phyloP scores from a whole-genome alignment of 30 jellyfish, hydroid and myxozoan species.

The Catostylus mosaicus region DNA sequence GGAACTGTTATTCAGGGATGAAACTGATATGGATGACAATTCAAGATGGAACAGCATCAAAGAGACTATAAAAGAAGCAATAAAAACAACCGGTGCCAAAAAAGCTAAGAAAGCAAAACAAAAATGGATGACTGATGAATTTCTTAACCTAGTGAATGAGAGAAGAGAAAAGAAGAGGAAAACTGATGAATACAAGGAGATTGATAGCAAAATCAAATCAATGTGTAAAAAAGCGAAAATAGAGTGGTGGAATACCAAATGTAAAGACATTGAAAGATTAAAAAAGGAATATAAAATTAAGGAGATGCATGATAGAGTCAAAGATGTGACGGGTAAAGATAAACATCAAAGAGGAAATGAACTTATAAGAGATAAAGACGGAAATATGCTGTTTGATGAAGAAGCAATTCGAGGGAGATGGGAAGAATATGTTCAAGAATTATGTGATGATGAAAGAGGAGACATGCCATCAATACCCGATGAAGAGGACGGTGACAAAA shows the following conservation, averaged over 20 bases:
- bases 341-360: conserved; percentile 11
- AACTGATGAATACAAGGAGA: neutral
- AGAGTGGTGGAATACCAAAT: conserved; percentile 19
- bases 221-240: neutral
- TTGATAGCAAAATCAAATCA: neutral
- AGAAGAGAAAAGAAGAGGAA: conserved; percentile 16
- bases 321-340: conserved; percentile 16
- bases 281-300: neutral
- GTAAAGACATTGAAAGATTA: conserved; percentile 15
- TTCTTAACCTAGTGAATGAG: conserved; percentile 14
- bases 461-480: conserved; percentile 10
- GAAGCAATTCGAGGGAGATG: neutral
- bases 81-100: no score
- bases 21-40: conserved; percentile 11
- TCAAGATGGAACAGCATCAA: conserved; percentile 19
- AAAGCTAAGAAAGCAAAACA: conserved; percentile 12
- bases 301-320: conserved; percentile 31
- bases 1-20: conserved; percentile 13
- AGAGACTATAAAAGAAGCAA: neutral
- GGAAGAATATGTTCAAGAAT: conserved; percentile 23
- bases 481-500: conserved; percentile 29
- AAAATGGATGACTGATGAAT: conserved; percentile 17
- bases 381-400: conserved; percentile 23
- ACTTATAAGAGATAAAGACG: neutral
- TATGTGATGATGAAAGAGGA: conserved; percentile 27